phyloP scores from a whole-genome alignment of 2,113 vertebrate genomes.

The Ictidomys tridecemlineatus region DNA sequence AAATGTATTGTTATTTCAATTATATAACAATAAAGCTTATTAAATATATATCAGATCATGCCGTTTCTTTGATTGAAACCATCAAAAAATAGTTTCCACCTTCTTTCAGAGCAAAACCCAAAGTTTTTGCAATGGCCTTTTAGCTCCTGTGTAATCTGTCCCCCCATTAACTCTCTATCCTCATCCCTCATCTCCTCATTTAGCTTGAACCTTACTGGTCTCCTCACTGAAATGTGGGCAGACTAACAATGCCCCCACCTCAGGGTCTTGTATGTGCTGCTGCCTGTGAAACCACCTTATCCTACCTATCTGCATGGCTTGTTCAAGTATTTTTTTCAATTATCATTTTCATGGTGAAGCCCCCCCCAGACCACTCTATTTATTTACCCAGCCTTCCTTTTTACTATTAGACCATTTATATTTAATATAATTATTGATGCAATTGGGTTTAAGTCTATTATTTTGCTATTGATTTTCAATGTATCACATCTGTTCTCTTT shows the following conservation, averaged over 20 bases:
- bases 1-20: not conserved
- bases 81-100: not conserved
- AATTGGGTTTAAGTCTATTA: not conserved
- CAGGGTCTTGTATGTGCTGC: not conserved
- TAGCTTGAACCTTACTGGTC: not conserved
- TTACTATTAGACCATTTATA: not conserved
- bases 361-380: not conserved
- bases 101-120: not conserved
- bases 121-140: not conserved
- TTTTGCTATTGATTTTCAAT: conserved; percentile 40
- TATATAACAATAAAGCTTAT: not conserved
- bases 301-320: not conserved
- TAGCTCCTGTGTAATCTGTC: not conserved
- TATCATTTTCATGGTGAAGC: not conserved
- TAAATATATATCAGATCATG: not conserved
- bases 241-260: not conserved
- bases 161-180: not conserved
- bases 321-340: not conserved
- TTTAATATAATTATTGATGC: conserved; percentile 41
- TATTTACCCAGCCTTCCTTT: not conserved
- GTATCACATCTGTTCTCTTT: not conserved
- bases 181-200: not conserved
- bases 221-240: not conserved
- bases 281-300: not conserved
- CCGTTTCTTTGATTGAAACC: not conserved